Percentiles rank a stretch among this genome's conserved stretches.
Evolutionary conservation across 2,797 vertebrate genomes (phyloP).

Genomic region (Falco columbarius): DNA sequence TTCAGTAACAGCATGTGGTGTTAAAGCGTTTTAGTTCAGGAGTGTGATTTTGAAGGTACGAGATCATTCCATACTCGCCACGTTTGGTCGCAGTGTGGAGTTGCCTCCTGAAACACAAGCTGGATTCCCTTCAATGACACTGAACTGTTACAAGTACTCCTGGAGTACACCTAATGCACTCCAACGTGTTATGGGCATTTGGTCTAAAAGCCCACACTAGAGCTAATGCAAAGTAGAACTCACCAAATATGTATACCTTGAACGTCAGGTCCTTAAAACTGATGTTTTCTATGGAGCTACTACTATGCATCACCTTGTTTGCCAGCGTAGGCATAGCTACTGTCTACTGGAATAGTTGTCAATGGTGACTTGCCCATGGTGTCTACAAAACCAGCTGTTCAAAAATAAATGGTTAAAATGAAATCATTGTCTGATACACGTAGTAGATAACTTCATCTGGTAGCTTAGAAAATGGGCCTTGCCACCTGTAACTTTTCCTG

Average conservation of each 20-base stretch:
- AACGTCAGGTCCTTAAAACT: background rate
- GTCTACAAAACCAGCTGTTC: background rate
- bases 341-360: background rate
- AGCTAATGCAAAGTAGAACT: background rate
- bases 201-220: background rate
- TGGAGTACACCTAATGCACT: background rate
- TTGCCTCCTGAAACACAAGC: background rate
- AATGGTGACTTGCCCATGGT: background rate
- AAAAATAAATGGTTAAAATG: background rate
- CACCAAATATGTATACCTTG: accelerated
- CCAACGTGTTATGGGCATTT: accelerated
- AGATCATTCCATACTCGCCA: background rate
- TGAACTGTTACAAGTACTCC: background rate
- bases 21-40: background rate
- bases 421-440: background rate
- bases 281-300: background rate
- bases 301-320: background rate
- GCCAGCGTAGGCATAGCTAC: accelerated
- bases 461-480: background rate
- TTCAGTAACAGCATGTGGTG: background rate
- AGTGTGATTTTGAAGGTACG: background rate
- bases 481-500: background rate
- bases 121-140: background rate
- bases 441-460: background rate
- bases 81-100: background rate